phyloP scores from a whole-genome alignment of 2,113 vertebrate genomes.

The Meleagris gallopavo region DNA sequence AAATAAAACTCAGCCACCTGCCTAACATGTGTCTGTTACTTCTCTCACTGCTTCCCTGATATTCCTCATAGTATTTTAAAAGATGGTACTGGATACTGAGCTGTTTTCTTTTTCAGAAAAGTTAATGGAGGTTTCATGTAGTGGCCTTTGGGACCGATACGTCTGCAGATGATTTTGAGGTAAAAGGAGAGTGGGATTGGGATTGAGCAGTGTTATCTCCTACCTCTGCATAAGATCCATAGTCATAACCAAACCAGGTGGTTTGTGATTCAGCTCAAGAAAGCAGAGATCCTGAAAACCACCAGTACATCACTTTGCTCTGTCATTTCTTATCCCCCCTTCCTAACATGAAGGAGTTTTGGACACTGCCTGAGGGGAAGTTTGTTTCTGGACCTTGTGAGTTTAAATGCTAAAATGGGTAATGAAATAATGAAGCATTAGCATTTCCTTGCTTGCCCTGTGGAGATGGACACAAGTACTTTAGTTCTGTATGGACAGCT shows the following conservation, averaged over 20 bases:
- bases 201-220: not conserved
- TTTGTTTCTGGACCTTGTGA: not conserved
- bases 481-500: not conserved
- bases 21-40: not conserved
- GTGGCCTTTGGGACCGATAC: not conserved
- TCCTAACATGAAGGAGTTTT: fast-evolving
- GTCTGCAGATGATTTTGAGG: not conserved
- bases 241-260: not conserved
- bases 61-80: not conserved
- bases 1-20: not conserved
- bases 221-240: not conserved
- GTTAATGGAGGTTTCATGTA: not conserved
- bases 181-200: not conserved
- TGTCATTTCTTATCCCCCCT: not conserved
- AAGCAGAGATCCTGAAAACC: not conserved
- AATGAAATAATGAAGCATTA: not conserved
- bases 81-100: not conserved
- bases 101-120: not conserved
- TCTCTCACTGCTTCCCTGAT: not conserved
- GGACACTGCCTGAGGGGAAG: not conserved
- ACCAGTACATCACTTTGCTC: not conserved
- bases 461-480: not conserved
- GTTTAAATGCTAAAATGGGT: not conserved
- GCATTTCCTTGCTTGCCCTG: not conserved
- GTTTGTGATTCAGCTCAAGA: not conserved